Percentiles rank a stretch among this genome's conserved stretches.
These are phyloP conservation scores for Epinephelus coioides DNA, from an alignment of 2,797 vertebrate genomes.

Conservation along the genomic window DNA sequence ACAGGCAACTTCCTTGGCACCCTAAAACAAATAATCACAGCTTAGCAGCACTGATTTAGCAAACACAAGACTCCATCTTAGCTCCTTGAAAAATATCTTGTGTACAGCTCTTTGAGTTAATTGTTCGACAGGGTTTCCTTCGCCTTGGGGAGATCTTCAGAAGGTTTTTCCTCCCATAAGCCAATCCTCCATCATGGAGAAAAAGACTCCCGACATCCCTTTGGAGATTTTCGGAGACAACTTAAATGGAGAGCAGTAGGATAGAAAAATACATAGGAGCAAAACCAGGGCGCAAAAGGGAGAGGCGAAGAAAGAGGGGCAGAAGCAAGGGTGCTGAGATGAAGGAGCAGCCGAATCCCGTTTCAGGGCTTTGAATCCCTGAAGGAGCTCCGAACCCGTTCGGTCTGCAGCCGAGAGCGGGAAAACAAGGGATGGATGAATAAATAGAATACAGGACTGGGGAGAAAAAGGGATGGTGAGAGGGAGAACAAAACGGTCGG, in stretches of 20 bases:
- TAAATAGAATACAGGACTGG: constrained; percentile 45
- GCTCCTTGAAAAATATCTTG: constrained; percentile 60
- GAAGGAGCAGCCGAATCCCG: constrained; percentile 67
- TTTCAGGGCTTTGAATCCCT: constrained; percentile 67
- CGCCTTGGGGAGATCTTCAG: constrained; percentile 65
- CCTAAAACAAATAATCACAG: constrained; percentile 52
- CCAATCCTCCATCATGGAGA: constrained; percentile 53
- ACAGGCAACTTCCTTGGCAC: constrained; percentile 44
- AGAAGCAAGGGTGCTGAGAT: constrained; percentile 50
- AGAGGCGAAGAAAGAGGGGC: constrained; percentile 47
- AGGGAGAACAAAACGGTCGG: constrained; percentile 45
- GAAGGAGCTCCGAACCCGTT: constrained; percentile 53
- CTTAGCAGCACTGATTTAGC: constrained; percentile 52
- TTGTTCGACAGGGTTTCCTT: constrained; percentile 59
- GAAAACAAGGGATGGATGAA: constrained; percentile 56
- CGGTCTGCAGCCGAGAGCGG: constrained; percentile 55
- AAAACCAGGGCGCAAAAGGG: constrained; percentile 55
- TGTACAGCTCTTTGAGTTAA: constrained; percentile 55
- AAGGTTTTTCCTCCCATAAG: constrained; percentile 74
- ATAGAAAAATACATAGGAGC: constrained; percentile 36
- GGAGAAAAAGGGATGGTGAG: constrained; percentile 25
- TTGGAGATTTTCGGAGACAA: constrained; percentile 46
- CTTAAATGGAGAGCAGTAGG: constrained; percentile 35
- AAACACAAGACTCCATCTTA: constrained; percentile 72
- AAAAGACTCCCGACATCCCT: constrained; percentile 63